Percentiles rank a stretch among this genome's conserved stretches.
Conservation (phyloP, 2,888 invertebrate genomes). For the Strigamia crassipes region DNA sequence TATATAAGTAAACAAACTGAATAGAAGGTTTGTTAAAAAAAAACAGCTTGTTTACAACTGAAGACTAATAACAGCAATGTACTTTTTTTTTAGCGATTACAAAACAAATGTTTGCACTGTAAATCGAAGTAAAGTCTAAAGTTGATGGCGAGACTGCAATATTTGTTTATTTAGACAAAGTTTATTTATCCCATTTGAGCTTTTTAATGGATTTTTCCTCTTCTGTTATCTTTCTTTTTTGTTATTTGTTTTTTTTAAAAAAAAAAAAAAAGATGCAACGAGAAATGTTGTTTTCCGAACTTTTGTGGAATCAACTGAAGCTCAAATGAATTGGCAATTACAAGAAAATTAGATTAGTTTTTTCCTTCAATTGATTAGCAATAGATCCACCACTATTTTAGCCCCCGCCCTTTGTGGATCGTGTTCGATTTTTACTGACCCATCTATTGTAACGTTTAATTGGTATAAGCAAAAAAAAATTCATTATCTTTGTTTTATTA, state of each 20-base stretch:
- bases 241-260: neutral
- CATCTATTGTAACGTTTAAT: too few species aligned
- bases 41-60: too few species aligned
- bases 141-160: too few species aligned
- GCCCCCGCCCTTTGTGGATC: neutral
- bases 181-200: too few species aligned
- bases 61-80: too few species aligned
- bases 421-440: neutral
- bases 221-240: neutral
- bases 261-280: too few species aligned
- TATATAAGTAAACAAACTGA: neutral
- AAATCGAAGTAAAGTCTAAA: too few species aligned
- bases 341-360: constrained; percentile 3
- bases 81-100: too few species aligned
- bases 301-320: neutral
- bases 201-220: too few species aligned
- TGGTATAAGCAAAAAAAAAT: too few species aligned
- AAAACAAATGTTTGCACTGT: too few species aligned
- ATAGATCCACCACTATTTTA: neutral
- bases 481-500: neutral
- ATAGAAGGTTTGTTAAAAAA: neutral
- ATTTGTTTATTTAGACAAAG: too few species aligned
- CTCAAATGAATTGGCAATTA: constrained; percentile 1
- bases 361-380: neutral
- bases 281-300: neutral